phyloP scores from a whole-genome alignment of 2,797 vertebrate species.

The Anableps anableps region DNA sequence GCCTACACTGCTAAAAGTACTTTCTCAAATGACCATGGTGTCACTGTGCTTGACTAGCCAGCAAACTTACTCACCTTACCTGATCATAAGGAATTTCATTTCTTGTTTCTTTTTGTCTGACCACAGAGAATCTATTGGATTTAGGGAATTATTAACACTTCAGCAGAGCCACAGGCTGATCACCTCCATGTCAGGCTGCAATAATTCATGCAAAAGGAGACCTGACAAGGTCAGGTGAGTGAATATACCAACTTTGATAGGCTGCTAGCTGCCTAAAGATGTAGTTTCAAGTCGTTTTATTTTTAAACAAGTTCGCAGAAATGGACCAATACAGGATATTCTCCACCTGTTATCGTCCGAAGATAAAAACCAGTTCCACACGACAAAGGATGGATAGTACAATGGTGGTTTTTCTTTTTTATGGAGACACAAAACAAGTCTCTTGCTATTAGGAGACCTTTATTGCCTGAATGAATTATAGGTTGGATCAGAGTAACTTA shows the following conservation, averaged over 20 bases:
- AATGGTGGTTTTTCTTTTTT: background rate
- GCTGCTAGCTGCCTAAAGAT: background rate
- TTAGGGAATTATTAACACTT: background rate
- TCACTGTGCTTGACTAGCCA: background rate
- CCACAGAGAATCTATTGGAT: background rate
- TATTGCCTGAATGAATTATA: background rate
- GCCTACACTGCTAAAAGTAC: background rate
- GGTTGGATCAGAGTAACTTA: background rate
- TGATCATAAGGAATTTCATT: background rate
- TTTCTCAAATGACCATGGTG: background rate
- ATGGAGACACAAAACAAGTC: background rate
- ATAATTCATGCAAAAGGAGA: background rate
- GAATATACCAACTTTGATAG: background rate
- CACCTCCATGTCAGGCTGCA: background rate
- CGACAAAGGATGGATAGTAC: background rate
- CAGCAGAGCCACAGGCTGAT: background rate
- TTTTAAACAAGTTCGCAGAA: background rate
- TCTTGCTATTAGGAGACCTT: background rate
- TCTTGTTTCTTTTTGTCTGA: background rate
- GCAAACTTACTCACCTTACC: background rate
- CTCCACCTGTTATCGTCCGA: background rate
- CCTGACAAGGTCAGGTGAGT: background rate
- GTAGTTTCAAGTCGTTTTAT: background rate
- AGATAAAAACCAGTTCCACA: background rate
- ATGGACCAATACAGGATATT: background rate